A percentile compares a stretch with the other conserved stretches of the same genome.
These are phyloP conservation scores for Lepidocolaptes lacrymiger DNA, from an alignment of 2,797 vertebrate genomes.

Conservation along the genomic window DNA sequence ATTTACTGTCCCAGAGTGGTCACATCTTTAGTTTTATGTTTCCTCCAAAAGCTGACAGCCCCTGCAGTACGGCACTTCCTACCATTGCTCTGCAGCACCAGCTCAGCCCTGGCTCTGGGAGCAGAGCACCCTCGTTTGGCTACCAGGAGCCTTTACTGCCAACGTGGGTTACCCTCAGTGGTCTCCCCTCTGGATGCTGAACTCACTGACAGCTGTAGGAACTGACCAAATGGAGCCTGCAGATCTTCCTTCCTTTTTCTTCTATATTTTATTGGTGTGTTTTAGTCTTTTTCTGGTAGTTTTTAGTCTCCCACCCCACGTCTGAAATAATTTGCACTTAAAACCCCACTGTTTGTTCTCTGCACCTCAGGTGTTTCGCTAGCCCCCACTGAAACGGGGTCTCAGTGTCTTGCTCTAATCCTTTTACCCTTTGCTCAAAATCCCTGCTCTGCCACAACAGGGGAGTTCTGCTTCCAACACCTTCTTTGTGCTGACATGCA, in stretches of 20 bases:
- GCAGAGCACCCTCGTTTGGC: neutral
- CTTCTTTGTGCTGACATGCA: rapidly evolving
- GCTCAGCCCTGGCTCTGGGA: neutral
- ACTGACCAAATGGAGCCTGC: neutral
- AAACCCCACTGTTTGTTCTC: neutral
- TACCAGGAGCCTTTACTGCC: neutral
- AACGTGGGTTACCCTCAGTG: neutral
- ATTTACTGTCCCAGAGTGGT: conserved; percentile 69
- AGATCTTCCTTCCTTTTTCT: neutral
- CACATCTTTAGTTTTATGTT: conserved; percentile 70
- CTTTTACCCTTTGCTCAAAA: neutral
- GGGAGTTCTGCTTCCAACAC: neutral
- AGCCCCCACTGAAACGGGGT: rapidly evolving
- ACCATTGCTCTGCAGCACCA: neutral
- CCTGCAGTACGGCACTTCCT: neutral
- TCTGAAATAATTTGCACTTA: neutral
- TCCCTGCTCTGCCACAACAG: neutral
- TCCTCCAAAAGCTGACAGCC: conserved; percentile 51
- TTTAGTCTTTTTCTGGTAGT: neutral
- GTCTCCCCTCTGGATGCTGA: neutral
- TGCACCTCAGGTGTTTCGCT: neutral
- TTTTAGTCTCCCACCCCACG: neutral
- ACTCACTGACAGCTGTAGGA: neutral
- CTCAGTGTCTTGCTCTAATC: neutral
- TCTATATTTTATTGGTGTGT: neutral